A percentile compares a stretch with the other conserved stretches of the same genome.
These are phyloP conservation scores for Montipora foliosa DNA, from an alignment of 64 coral and sea anemone genomes.

Conservation along the genomic window DNA sequence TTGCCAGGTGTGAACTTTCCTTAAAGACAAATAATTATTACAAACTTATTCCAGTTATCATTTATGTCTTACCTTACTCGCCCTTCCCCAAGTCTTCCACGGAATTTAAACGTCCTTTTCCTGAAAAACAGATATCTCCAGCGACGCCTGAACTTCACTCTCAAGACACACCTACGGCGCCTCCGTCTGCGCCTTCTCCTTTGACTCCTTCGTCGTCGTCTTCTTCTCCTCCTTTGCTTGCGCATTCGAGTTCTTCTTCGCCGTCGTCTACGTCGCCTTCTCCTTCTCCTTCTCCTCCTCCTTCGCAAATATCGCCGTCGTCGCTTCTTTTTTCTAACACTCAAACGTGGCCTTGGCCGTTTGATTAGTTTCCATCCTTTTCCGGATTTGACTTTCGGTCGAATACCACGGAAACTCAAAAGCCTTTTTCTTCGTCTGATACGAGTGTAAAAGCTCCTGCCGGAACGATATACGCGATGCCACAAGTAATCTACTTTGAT, in stretches of 20 bases:
- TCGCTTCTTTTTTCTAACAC: not conserved
- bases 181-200: not conserved
- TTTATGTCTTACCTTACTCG: not conserved
- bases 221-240: conserved; percentile 2
- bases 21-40: too few relatives aligned
- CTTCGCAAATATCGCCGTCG: not conserved
- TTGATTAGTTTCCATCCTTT: not conserved
- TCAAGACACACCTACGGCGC: not conserved
- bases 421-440: not conserved
- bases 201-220: not conserved
- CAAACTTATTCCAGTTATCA: not conserved
- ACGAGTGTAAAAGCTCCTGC: not conserved
- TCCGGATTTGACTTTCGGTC: not conserved
- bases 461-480: not conserved
- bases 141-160: not conserved
- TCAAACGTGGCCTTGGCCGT: not conserved
- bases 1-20: too few relatives aligned
- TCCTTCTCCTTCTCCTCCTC: not conserved
- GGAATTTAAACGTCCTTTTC: not conserved
- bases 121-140: conserved; percentile 17
- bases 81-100: not conserved
- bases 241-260: conserved; percentile 1
- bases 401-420: not conserved
- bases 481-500: not conserved
- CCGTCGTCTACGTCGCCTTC: not conserved